A percentile compares a stretch with the other conserved stretches of the same genome.
Conservation (phyloP, 2,888 invertebrate genomes). For the Lucinisca nassula region DNA sequence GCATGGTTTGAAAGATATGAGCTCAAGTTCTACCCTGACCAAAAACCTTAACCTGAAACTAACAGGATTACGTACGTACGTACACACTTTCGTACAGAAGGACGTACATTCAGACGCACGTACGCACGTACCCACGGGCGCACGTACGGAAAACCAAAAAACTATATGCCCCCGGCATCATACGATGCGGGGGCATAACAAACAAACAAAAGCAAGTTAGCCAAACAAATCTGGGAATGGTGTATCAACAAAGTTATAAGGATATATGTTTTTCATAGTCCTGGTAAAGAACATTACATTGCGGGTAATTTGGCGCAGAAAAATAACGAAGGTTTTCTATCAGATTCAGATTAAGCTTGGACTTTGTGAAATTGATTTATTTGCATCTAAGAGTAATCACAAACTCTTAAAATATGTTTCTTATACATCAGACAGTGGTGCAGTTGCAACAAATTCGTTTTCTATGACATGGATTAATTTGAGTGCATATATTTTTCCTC, state of each 20-base stretch:
- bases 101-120: no score
- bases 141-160: no score
- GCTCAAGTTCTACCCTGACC: no score
- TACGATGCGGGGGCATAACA: no score
- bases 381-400: slow-evolving; percentile 45
- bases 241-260: slow-evolving; percentile 41
- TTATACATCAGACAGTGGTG: slow-evolving; percentile 35
- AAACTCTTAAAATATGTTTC: slow-evolving; percentile 37
- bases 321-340: slow-evolving; percentile 28
- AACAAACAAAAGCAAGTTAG: no score
- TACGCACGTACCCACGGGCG: no score
- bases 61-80: no score
- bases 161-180: no score
- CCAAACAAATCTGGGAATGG: slow-evolving; percentile 40
- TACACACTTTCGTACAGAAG: no score
- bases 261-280: slow-evolving; percentile 38
- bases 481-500: slow-evolving; percentile 46
- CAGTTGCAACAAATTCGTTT: slow-evolving; percentile 53
- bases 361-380: slow-evolving; percentile 36
- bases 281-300: slow-evolving; percentile 33
- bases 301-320: slow-evolving; percentile 24
- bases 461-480: slow-evolving; percentile 42
- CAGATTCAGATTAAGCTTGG: not conserved
- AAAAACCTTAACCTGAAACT: no score
- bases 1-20: no score